Percentiles rank a stretch among this genome's conserved stretches.
Evolutionary conservation across 2,888 invertebrate genomes (phyloP).

Genomic region (Drosophila formosana): DNA sequence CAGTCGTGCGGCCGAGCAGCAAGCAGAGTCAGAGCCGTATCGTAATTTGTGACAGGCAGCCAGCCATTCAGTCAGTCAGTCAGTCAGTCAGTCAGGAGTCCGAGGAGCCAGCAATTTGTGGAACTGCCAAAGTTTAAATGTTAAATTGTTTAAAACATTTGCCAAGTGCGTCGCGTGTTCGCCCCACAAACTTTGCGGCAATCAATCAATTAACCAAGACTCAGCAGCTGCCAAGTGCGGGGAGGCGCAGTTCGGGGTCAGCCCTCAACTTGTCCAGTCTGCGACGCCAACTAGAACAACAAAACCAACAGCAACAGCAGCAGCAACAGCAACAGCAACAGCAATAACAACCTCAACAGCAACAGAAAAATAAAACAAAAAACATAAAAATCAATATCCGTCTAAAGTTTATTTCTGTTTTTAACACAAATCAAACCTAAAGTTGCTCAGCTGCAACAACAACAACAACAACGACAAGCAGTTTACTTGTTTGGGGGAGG

Average conservation of each 20-base stretch:
- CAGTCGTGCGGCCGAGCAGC: slow-evolving; percentile 47
- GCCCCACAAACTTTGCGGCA: slow-evolving; percentile 42
- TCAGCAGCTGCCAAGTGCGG: slow-evolving; percentile 34
- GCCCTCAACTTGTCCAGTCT: slow-evolving; percentile 31
- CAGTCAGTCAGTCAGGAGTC: slow-evolving; percentile 25
- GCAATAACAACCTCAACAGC: too few relatives aligned
- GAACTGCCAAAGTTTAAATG: slow-evolving; percentile 55
- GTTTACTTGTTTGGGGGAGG: slow-evolving; percentile 20
- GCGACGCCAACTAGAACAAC: slow-evolving; percentile 12
- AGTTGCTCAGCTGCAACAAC: slow-evolving; percentile 42
- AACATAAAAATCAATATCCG: slow-evolving; percentile 84
- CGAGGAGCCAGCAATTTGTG: slow-evolving; percentile 42
- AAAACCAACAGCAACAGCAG: slow-evolving; percentile 28
- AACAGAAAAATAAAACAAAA: slow-evolving; percentile 22
- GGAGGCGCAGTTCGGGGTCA: slow-evolving; percentile 5
- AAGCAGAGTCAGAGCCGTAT: slow-evolving; percentile 43
- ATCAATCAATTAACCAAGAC: slow-evolving; percentile 66
- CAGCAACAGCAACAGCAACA: slow-evolving; percentile 23
- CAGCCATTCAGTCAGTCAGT: slow-evolving; percentile 31
- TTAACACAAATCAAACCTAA: slow-evolving; percentile 56
- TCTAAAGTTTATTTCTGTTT: slow-evolving; percentile 85
- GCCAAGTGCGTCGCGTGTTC: slow-evolving; percentile 53
- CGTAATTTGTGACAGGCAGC: slow-evolving; percentile 26
- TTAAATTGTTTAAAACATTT: slow-evolving; percentile 54
- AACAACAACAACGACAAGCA: slow-evolving; percentile 20